Evolutionary conservation across 2,888 invertebrate genomes (phyloP).

Genomic region (Steinernema hermaphroditum): DNA sequence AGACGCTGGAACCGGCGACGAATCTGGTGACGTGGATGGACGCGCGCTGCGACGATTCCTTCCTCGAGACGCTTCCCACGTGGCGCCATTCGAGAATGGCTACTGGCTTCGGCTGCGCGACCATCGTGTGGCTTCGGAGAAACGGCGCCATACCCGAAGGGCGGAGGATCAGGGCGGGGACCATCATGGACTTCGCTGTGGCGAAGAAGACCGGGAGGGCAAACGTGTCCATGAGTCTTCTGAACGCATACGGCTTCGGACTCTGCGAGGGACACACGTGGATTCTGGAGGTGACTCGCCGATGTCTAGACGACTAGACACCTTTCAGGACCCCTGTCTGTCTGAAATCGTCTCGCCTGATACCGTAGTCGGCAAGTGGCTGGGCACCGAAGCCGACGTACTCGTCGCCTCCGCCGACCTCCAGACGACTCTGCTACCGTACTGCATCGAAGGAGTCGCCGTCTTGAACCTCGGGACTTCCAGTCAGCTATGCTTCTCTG

Average conservation of each 20-base stretch:
- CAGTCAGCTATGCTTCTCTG: neutral
- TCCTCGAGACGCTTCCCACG: constrained; percentile 36
- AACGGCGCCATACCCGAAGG: constrained; percentile 29
- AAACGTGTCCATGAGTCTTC: constrained; percentile 38
- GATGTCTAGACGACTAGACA: too few relatives aligned
- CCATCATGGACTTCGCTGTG: constrained; percentile 42
- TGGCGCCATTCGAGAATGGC: constrained; percentile 32
- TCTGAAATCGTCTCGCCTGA: constrained; percentile 34
- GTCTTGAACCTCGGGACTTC: constrained; percentile 29
- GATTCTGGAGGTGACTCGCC: constrained; percentile 32
- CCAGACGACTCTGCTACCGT: constrained; percentile 39
- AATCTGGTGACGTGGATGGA: constrained; percentile 48
- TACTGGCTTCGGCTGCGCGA: constrained; percentile 47
- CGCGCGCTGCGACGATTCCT: constrained; percentile 36
- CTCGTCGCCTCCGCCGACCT: constrained; percentile 42
- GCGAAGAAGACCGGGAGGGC: constrained; percentile 16
- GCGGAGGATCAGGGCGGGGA: constrained; percentile 33
- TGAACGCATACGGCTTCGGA: constrained; percentile 42
- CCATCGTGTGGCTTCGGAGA: constrained; percentile 40
- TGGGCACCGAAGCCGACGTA: constrained; percentile 23
- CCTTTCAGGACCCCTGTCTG: constrained; percentile 35
- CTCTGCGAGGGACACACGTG: constrained; percentile 30
- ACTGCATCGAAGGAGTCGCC: constrained; percentile 28
- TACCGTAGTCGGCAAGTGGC: constrained; percentile 13
- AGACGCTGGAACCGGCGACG: constrained; percentile 30